phyloP scores from a whole-genome alignment of 2,888 invertebrate genomes.

The Acrocera orbiculus region DNA sequence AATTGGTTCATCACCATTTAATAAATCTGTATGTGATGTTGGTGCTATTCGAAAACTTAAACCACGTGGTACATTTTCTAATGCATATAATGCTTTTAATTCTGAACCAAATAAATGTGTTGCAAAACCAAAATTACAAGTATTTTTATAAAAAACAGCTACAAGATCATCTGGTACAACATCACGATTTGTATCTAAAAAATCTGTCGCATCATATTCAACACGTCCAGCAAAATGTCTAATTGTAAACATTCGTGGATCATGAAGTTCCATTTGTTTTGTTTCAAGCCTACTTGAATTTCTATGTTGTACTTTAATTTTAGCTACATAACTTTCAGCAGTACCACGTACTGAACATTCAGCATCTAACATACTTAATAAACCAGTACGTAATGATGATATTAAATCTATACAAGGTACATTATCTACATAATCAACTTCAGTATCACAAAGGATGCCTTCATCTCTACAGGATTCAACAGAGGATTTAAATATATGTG shows the following conservation, averaged over 20 bases:
- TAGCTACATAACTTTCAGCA: conserved; percentile 62
- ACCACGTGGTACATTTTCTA: conserved; percentile 56
- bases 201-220: conserved; percentile 74
- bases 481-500: conserved; percentile 87
- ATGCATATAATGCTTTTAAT: conserved; percentile 60
- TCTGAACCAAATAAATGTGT: conserved; percentile 90
- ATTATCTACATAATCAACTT: conserved; percentile 83
- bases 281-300: conserved; percentile 60
- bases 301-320: conserved; percentile 63
- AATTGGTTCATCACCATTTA: conserved; percentile 69
- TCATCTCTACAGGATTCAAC: conserved; percentile 88
- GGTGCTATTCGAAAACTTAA: conserved; percentile 79
- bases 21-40: conserved; percentile 65
- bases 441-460: conserved; percentile 74
- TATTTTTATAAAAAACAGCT: conserved; percentile 79
- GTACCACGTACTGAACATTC: conserved; percentile 74
- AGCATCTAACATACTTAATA: conserved; percentile 80
- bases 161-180: conserved; percentile 83
- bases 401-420: conserved; percentile 92
- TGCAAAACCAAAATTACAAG: conserved; percentile 92
- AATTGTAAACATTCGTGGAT: conserved; percentile 70
- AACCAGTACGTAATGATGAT: conserved; percentile 77
- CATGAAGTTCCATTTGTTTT: conserved; percentile 53
- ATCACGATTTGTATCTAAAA: conserved; percentile 82
- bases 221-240: conserved; percentile 80